These are phyloP conservation scores for Eutolmus rufibarbis DNA, from an alignment of 2,888 invertebrate species.

Conservation along the genomic window DNA sequence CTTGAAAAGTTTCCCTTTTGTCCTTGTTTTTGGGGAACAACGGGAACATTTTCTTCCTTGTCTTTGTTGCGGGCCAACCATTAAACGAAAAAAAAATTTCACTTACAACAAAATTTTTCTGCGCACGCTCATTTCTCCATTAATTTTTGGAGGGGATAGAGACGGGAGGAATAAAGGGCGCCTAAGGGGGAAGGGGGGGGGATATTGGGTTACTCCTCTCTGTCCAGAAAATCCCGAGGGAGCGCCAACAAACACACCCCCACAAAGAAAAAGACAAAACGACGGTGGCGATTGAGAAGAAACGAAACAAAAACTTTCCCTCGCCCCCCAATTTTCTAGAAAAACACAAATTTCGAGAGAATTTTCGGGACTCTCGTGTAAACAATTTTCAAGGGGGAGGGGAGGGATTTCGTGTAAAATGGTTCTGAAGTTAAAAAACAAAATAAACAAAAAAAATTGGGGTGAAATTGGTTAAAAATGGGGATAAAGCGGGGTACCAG, in stretches of 20 bases:
- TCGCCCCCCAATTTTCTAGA: too few relatives aligned
- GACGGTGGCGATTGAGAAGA: not conserved
- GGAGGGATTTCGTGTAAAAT: not conserved
- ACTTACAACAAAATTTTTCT: not conserved
- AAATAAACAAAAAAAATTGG: not conserved
- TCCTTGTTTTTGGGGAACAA: too few relatives aligned
- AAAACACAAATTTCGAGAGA: not conserved
- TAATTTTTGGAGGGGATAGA: not conserved
- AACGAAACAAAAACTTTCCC: not conserved
- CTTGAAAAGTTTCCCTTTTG: too few relatives aligned
- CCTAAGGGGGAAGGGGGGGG: too few relatives aligned
- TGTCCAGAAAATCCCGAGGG: not conserved
- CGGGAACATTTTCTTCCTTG: too few relatives aligned
- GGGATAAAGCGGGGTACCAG: not conserved
- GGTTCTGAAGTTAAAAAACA: not conserved
- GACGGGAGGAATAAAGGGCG: too few relatives aligned
- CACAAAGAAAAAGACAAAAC: not conserved
- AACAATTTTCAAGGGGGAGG: too few relatives aligned
- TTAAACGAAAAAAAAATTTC: not conserved
- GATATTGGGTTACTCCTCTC: not conserved
- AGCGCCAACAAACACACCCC: not conserved
- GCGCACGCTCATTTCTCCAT: not conserved
- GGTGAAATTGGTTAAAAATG: not conserved
- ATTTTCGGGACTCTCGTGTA: not conserved
- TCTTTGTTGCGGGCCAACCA: not conserved